Base-by-base conservation (phyloP, 1,140 invertebrate genomes). In the Calliopsis andreniformis region DNA sequence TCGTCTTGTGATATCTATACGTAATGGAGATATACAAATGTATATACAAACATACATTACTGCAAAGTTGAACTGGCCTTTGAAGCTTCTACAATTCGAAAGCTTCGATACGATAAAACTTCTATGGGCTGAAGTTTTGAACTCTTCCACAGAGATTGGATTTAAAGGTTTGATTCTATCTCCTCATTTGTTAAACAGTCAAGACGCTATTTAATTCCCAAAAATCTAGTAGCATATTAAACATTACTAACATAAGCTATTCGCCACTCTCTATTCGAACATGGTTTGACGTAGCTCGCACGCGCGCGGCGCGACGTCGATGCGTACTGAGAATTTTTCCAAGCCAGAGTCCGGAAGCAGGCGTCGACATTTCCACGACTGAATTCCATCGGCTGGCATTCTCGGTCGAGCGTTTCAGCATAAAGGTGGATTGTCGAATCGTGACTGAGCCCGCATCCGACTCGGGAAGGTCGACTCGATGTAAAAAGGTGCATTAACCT, bases 401-500 rank as follows among this genome's bases (percentile, higher is more conserved):
- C 82, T 83, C 81, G 82, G 82, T 83, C 82, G 76, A 67, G 69
- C 78, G 72, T 83, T 67, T 83, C 66, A 66, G 59, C 67, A 84
- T 78, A 79, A 83, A 83, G 78, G 81, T 78, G 51, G 63, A 84
- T 80, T 80, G 81, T 71, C 72, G 77, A 84, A 83, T 72, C 81
- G 68, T 84, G 78, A 83, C 82, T 78, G 45, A 77, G 77, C 78
- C 77, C 81, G 71, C 78, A 83, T 84, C 82, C 42, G 51, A 75
- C 82, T 80, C 78, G 70, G n/a, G 82, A 83, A 83, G 81, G 81
- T 79, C 81, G 80, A 42, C 49, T 47, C 75, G 69, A 80, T 68
- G 68, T 80, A 84, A 84, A 84, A 83, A 84, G 81, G 81, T 84
- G 68, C 83, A 84, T 83, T 83, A 82, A 84, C 82, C 81, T 84